Evolutionary conservation across 2,797 vertebrate genomes (phyloP).

Genomic region (Danio tinwini): DNA sequence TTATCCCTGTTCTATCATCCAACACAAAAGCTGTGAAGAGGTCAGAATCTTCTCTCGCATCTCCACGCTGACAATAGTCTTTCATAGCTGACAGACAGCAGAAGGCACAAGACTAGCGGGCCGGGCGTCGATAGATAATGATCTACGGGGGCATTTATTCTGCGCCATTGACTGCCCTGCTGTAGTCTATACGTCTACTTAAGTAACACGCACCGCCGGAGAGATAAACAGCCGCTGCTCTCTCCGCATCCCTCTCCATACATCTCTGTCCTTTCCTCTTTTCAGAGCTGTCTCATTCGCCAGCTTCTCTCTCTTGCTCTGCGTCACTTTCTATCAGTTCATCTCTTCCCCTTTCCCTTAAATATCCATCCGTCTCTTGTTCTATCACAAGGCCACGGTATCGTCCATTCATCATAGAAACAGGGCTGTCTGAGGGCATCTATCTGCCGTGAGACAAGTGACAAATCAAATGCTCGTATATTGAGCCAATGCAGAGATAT

Average conservation of each 20-base stretch:
- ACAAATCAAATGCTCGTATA: conserved; percentile 40
- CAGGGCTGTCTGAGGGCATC: conserved; percentile 66
- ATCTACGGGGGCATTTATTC: conserved; percentile 50
- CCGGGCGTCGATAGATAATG: conserved; percentile 38
- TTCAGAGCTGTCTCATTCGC: conserved; percentile 27
- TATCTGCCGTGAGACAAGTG: conserved; percentile 44
- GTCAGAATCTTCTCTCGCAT: conserved; percentile 38
- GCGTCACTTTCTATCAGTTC: conserved; percentile 51
- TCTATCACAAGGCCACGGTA: conserved; percentile 70
- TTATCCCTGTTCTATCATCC: conserved; percentile 10
- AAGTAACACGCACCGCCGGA: conserved; percentile 22
- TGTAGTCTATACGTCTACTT: conserved; percentile 27
- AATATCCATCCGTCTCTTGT: conserved; percentile 56
- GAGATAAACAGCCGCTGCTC: conserved; percentile 33
- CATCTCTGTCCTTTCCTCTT: conserved; percentile 48
- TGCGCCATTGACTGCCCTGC: conserved; percentile 27
- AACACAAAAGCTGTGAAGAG: conserved; percentile 27
- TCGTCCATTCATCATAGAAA: conserved; percentile 70
- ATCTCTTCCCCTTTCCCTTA: conserved; percentile 37
- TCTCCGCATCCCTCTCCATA: conserved; percentile 43
- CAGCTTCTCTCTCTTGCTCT: conserved; percentile 38
- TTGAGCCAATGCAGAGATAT: conserved; percentile 15
- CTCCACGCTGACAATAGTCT: conserved; percentile 39
- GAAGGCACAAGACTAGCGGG: conserved; percentile 16
- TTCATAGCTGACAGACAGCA: conserved; percentile 30